Base-by-base conservation (phyloP, 2,797 vertebrate species). In the Silurus lanzhouensis region DNA sequence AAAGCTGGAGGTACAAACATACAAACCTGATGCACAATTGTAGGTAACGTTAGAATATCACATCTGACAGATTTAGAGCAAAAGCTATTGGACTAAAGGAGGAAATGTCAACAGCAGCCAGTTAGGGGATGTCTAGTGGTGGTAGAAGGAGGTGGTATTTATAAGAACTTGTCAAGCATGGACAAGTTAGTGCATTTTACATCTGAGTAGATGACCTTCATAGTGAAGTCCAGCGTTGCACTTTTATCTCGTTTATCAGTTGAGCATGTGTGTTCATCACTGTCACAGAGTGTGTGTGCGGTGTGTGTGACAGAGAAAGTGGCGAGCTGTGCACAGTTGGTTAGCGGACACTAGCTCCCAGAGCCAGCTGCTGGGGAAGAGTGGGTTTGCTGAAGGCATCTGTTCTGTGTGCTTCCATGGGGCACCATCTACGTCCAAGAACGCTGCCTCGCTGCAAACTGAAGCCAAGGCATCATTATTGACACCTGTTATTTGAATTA, bases 401-500 rank as follows among this genome's bases (percentile, higher is more conserved):
- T 90, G 89, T 90, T 90, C 84, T 81, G n/a, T 76, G 85, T 77
- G 89, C 83, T 86, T 90, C 86, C 83, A n/a, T 85, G 81, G 86
- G 86, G 87, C 87, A 6, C 68, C 6, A 84, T 77, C 77, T 82
- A n/a, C 44, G 13, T 80, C 89, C 89, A 88, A 88, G 82, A 90
- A 84, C 60, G 75, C 27, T 71, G 84, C 57, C 75, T 38, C 76
- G 72, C 81, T 84, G 79, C 57, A 88, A 89, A 88, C 61, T 75
- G 79, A 85, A 84, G 86, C 81, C 70, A 71, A 83, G 80, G 80
- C 27, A 81, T 84, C 86, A 86, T 81, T 76, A 88, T 63, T 87
- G 86, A 88, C 89, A 90, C 89, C 89, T 90, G 87, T 87, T 87
- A 86, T 81, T 86, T 86, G 76, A 90, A 90, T 87, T 86, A 88